A percentile compares a stretch with the other conserved stretches of the same genome.
phyloP scores from a whole-genome alignment of 30 jellyfish, hydroid and myxozoan species.

The Hydractinia echinata region DNA sequence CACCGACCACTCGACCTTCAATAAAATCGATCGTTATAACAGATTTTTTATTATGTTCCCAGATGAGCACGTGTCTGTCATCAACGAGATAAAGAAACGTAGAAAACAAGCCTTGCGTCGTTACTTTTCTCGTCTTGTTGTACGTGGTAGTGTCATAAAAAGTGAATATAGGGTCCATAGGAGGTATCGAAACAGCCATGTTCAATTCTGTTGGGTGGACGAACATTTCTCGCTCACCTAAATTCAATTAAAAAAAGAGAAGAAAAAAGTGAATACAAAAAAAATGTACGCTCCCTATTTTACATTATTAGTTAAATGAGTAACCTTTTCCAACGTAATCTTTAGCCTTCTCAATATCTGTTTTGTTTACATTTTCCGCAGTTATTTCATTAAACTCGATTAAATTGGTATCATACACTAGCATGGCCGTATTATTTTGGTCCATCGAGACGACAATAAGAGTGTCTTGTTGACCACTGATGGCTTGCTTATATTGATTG shows the following conservation, averaged over 20 bases:
- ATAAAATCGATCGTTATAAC: slow-evolving; percentile 35
- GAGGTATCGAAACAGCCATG: slow-evolving; percentile 55
- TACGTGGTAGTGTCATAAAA: slow-evolving; percentile 47
- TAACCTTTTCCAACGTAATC: slow-evolving; percentile 77
- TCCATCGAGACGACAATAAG: slow-evolving; percentile 63
- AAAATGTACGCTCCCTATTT: not conserved
- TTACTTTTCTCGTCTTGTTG: not conserved
- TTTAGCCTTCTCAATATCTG: slow-evolving; percentile 59
- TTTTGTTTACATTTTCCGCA: slow-evolving; percentile 43
- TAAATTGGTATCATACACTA: slow-evolving; percentile 56
- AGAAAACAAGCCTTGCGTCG: slow-evolving; percentile 32
- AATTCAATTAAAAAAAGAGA: not conserved
- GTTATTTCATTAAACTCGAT: slow-evolving; percentile 27
- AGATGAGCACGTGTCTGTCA: slow-evolving; percentile 33
- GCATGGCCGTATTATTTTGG: slow-evolving; percentile 45
- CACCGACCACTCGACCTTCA: not conserved
- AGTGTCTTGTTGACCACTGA: slow-evolving; percentile 41
- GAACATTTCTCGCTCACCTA: slow-evolving; percentile 77
- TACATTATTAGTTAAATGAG: not conserved
- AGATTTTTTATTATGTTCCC: slow-evolving; percentile 46
- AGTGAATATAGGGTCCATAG: slow-evolving; percentile 51
- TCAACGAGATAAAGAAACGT: slow-evolving; percentile 36
- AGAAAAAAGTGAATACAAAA: not conserved
- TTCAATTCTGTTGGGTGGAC: slow-evolving; percentile 28
- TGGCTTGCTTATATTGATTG: slow-evolving; percentile 71